Conservation (phyloP, 2,113 vertebrate species). For the Oxygymnocypris stewartii region DNA sequence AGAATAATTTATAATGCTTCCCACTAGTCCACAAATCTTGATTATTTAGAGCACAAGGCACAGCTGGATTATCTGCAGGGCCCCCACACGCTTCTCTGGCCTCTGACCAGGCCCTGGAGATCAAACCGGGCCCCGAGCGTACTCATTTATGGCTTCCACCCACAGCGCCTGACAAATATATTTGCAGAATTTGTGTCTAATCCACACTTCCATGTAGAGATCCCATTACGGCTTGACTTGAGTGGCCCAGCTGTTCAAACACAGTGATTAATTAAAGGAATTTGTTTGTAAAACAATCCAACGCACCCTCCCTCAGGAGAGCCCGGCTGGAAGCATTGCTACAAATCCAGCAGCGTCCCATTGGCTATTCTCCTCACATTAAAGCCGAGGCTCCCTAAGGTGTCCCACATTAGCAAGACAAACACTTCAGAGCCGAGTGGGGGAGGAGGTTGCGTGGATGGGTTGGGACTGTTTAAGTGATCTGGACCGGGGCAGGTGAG, state of each 20-base stretch:
- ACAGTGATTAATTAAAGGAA: slow-evolving; percentile 98
- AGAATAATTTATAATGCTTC: slow-evolving; percentile 7
- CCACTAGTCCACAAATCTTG: slow-evolving; percentile 5
- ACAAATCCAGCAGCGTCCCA: slow-evolving; percentile 60
- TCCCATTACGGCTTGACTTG: slow-evolving; percentile 78
- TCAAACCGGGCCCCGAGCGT: slow-evolving; percentile 54
- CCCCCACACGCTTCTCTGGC: slow-evolving; percentile 36
- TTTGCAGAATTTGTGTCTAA: slow-evolving; percentile 74
- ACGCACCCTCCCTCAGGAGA: slow-evolving; percentile 10
- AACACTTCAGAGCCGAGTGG: slow-evolving; percentile 63
- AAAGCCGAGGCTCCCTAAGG: slow-evolving; percentile 67
- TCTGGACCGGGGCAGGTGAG: slow-evolving; percentile 72
- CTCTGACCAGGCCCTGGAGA: slow-evolving; percentile 57
- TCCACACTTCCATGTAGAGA: slow-evolving; percentile 76
- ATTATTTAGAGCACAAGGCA: slow-evolving; percentile 20
- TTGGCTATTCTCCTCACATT: slow-evolving; percentile 65
- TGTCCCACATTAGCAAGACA: slow-evolving; percentile 72
- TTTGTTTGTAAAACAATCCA: slow-evolving; percentile 94
- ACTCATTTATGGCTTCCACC: slow-evolving; percentile 64
- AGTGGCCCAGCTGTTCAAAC: slow-evolving; percentile 95
- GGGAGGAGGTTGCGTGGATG: slow-evolving; percentile 46
- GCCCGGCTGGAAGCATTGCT: slow-evolving; percentile 60
- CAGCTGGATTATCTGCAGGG: slow-evolving; percentile 19
- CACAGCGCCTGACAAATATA: slow-evolving; percentile 77
- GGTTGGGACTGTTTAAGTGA: slow-evolving; percentile 64